Conservation (phyloP, 2,797 vertebrate genomes). For the Melanotaenia trifasciata region DNA sequence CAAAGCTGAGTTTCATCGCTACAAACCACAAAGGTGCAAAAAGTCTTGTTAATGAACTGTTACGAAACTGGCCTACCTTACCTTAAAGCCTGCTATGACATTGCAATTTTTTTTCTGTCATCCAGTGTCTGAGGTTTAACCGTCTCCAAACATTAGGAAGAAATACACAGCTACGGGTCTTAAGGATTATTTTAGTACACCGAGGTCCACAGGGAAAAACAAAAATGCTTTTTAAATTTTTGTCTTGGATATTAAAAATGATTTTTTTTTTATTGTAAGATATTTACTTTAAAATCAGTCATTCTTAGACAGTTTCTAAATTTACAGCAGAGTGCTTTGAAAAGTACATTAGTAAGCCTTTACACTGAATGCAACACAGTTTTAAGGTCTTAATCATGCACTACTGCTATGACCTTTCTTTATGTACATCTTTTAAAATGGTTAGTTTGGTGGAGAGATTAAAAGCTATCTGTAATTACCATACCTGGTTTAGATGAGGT, state of each 20-base stretch:
- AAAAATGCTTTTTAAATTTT: not conserved
- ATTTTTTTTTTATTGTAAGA: not conserved
- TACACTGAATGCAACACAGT: slow-evolving; percentile 75
- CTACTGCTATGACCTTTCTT: slow-evolving; percentile 77
- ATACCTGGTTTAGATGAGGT: slow-evolving; percentile 93
- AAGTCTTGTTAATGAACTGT: slow-evolving; percentile 74
- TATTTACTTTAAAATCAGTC: not conserved
- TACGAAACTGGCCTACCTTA: slow-evolving; percentile 58
- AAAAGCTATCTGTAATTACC: slow-evolving; percentile 84
- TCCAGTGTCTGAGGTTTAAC: slow-evolving; percentile 58
- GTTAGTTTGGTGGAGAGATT: slow-evolving; percentile 76
- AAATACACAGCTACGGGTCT: slow-evolving; percentile 24
- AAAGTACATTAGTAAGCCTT: not conserved
- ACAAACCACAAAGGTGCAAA: slow-evolving; percentile 69
- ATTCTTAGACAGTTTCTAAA: not conserved
- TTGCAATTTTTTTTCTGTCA: slow-evolving; percentile 43
- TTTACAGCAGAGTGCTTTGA: not conserved
- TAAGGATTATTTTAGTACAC: not conserved
- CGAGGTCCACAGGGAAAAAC: not conserved
- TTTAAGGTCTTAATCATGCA: slow-evolving; percentile 76
- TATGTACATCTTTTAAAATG: slow-evolving; percentile 72
- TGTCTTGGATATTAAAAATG: not conserved
- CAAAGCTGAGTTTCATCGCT: slow-evolving; percentile 75
- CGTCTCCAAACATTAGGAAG: slow-evolving; percentile 24
- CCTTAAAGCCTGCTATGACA: slow-evolving; percentile 56